Evolutionary conservation across 2,113 vertebrate species (phyloP).

Genomic region (Anhinga anhinga): DNA sequence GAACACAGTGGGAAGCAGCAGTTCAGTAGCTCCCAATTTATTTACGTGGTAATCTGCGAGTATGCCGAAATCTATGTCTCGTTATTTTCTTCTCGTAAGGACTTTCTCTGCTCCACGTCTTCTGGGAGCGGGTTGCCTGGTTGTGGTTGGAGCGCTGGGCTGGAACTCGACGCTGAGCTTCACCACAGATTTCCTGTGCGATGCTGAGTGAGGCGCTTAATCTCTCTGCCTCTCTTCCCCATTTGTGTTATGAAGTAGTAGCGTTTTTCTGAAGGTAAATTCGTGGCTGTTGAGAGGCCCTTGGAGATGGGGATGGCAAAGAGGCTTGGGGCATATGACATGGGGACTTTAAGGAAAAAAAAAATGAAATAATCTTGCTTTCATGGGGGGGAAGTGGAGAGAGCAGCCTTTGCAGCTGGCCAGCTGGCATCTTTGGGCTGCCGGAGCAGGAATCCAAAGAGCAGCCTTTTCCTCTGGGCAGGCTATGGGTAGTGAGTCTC

Average conservation of each 20-base stretch:
- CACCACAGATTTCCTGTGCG: not conserved
- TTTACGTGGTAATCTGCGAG: not conserved
- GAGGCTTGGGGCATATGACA: not conserved
- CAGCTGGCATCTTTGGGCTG: slow-evolving; percentile 9
- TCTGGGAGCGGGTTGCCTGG: not conserved
- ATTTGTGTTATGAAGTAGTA: not conserved
- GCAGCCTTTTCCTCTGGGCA: slow-evolving; percentile 17
- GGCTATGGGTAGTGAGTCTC: not conserved
- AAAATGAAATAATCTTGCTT: not conserved
- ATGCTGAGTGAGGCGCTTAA: not conserved
- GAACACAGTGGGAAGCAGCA: not conserved
- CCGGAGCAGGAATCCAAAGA: not conserved
- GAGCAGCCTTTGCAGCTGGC: not conserved
- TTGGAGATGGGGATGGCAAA: not conserved
- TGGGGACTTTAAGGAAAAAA: not conserved
- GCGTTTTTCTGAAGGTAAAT: accelerated
- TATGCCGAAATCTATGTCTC: not conserved
- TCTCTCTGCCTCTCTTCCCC: not conserved
- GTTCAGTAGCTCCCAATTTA: not conserved
- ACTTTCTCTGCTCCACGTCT: not conserved
- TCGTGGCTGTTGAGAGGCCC: not conserved
- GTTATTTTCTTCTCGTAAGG: not conserved
- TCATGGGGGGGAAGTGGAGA: not conserved
- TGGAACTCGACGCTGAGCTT: not conserved
- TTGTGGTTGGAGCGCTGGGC: not conserved